Conservation (phyloP, 2,797 vertebrate species). For the Artibeus lituratus region DNA sequence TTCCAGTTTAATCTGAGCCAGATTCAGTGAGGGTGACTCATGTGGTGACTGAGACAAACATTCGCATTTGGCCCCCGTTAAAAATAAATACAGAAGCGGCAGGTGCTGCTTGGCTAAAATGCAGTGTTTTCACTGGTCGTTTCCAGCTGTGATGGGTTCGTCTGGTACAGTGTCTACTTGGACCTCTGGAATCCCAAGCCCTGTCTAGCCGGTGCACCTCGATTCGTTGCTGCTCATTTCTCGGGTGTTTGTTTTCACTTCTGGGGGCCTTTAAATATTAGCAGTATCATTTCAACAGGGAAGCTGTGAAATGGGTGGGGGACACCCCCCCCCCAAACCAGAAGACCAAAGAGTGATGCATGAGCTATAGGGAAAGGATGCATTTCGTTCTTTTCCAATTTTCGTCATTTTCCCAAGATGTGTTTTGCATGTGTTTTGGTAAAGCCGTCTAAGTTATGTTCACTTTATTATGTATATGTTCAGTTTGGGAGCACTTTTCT, state of each 20-base stretch:
- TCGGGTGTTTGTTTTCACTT: not conserved
- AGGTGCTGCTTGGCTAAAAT: constrained; percentile 81
- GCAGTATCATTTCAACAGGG: not conserved
- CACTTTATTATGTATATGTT: not conserved
- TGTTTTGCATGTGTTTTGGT: not conserved
- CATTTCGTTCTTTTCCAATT: not conserved
- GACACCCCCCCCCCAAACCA: not conserved
- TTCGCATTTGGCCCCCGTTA: constrained; percentile 78
- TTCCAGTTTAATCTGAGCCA: constrained; percentile 81
- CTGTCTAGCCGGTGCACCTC: not conserved
- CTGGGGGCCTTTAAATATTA: not conserved
- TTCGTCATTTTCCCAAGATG: not conserved
- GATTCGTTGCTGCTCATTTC: not conserved
- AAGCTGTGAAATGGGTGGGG: not conserved
- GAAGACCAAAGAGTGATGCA: not conserved
- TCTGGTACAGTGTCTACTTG: not conserved
- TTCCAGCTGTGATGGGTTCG: constrained; percentile 64
- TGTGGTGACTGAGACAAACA: constrained; percentile 81
- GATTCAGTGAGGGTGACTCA: constrained; percentile 84
- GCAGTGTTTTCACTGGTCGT: constrained; percentile 69
- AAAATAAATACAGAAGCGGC: constrained; percentile 81
- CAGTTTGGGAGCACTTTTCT: not conserved
- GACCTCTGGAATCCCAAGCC: not conserved
- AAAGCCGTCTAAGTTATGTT: not conserved
- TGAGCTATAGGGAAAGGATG: not conserved